A percentile compares a stretch with the other conserved stretches of the same genome.
Evolutionary conservation across 1,140 invertebrate genomes (phyloP).

Genomic region (Drosophila burlai): DNA sequence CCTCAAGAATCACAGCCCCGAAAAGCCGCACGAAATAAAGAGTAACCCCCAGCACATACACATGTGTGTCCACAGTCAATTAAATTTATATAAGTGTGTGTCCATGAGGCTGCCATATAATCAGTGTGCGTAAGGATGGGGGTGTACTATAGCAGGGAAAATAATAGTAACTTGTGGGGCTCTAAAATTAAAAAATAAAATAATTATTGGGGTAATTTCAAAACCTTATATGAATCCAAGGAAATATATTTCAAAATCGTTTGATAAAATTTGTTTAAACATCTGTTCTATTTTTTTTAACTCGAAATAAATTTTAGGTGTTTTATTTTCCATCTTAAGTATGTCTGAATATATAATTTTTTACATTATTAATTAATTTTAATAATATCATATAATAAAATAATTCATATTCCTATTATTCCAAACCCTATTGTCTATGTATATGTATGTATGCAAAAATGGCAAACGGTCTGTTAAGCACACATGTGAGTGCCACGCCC

Average conservation of each 20-base stretch:
- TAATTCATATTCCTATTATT: not conserved
- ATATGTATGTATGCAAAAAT: slow-evolving; percentile 69
- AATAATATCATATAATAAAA: too few species aligned
- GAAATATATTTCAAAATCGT: too few species aligned
- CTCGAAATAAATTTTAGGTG: too few species aligned
- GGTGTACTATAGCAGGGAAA: not conserved
- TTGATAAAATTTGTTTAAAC: too few species aligned
- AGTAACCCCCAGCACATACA: slow-evolving; percentile 35
- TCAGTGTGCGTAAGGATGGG: slow-evolving; percentile 59
- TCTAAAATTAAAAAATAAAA: not conserved
- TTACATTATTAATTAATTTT: too few species aligned
- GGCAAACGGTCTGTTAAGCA: slow-evolving; percentile 82
- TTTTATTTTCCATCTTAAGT: too few species aligned
- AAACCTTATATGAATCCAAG: too few species aligned
- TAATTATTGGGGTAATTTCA: not conserved
- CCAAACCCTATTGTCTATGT: not conserved
- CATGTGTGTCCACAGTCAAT: slow-evolving; percentile 79
- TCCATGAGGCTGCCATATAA: slow-evolving; percentile 64
- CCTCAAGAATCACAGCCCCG: slow-evolving; percentile 77
- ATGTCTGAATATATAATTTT: too few species aligned
- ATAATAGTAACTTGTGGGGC: not conserved
- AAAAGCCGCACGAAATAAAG: slow-evolving; percentile 47
- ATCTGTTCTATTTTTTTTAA: too few species aligned
- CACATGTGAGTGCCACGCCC: slow-evolving; percentile 73
- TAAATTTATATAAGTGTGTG: slow-evolving; percentile 66